Evolutionary conservation across 2,888 invertebrate genomes (phyloP).

Genomic region (Oxycera nigricornis): DNA sequence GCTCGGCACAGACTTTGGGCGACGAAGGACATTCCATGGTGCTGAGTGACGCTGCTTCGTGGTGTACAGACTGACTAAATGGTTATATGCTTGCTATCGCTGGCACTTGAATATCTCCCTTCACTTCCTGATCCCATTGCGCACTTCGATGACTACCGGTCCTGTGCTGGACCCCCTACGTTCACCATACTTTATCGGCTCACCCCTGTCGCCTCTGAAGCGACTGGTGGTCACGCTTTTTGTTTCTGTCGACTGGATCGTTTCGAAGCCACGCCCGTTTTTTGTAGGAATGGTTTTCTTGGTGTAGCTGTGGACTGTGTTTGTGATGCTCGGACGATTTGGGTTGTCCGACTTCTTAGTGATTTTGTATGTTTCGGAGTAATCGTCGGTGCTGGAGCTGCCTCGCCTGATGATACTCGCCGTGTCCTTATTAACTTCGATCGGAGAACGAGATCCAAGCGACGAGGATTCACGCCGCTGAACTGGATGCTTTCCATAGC

Average conservation of each 20-base stretch:
- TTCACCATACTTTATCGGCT: constrained; percentile 66
- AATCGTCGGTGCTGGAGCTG: constrained; percentile 74
- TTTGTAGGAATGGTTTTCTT: constrained; percentile 73
- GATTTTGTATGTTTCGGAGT: constrained; percentile 74
- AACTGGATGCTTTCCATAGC: constrained; percentile 57
- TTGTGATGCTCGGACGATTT: constrained; percentile 72
- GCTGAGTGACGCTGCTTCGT: background rate
- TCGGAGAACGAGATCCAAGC: constrained; percentile 59
- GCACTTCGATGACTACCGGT: constrained; percentile 70
- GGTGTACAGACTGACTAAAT: background rate
- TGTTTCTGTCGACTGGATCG: constrained; percentile 74
- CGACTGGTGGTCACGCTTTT: constrained; percentile 74
- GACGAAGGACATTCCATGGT: background rate
- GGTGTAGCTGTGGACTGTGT: constrained; percentile 73
- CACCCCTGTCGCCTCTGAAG: constrained; percentile 64
- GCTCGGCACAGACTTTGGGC: background rate
- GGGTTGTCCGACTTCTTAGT: constrained; percentile 73
- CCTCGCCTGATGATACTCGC: constrained; percentile 67
- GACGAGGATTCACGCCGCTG: constrained; percentile 51
- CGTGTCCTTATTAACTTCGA: constrained; percentile 60
- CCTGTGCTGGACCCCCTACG: constrained; percentile 58
- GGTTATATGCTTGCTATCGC: background rate
- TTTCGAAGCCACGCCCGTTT: constrained; percentile 71
- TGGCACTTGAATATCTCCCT: constrained; percentile 14
- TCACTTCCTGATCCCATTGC: constrained; percentile 55